Evolutionary conservation across 2,797 vertebrate species (phyloP), one percentile per base, ranked within the genome.

Genomic region (Hyperoplus lanceolatus): DNA sequence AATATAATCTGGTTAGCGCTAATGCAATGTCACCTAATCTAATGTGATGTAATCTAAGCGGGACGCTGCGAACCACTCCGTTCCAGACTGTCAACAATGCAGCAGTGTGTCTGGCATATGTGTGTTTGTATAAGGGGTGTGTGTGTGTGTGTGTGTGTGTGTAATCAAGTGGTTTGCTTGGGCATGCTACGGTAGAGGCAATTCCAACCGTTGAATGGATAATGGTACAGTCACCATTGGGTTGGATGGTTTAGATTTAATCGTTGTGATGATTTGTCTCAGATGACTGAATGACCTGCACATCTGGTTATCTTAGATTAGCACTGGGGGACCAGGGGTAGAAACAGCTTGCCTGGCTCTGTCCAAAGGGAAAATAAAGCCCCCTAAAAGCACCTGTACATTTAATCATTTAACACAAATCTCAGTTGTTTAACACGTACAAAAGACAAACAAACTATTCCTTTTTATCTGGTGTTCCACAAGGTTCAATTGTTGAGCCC

Each of bases 1-100:
- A 65, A 87, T 59, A 15, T 91, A 89, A 92, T 91, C 83, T 89
- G 78, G 69, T 93, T 90, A 90, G 80, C 0, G 10, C 86, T 84
- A 90, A 93, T 89, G 84, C 87, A 87, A 91, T 83, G 90, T 84
- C 87, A 81, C 81, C 89, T 89, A 84, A 91, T 92, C 81, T 86
- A 87, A 87, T 88, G 82, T 71, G 77, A 90, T 89, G 83, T 87
- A 82, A 92, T 92, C 77, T 58, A 85, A 85, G 83, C 8, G 63
- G 84, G 85, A 85, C 49, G 83, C 79, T 75, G 67, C 0, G 11
- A 77, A 56, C 41, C 14, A 10, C 67, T 70, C 71, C 2, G n/a
- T 67, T 74, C 58, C 65, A 54, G 54, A 18, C 75, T 53, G 75
- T 77, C 79, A 81, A 55, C 80, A 80, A 89, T 79, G 79, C 76